Evolutionary conservation across 2,797 vertebrate species (phyloP).

Genomic region (Oreonectes daqikongensis): DNA sequence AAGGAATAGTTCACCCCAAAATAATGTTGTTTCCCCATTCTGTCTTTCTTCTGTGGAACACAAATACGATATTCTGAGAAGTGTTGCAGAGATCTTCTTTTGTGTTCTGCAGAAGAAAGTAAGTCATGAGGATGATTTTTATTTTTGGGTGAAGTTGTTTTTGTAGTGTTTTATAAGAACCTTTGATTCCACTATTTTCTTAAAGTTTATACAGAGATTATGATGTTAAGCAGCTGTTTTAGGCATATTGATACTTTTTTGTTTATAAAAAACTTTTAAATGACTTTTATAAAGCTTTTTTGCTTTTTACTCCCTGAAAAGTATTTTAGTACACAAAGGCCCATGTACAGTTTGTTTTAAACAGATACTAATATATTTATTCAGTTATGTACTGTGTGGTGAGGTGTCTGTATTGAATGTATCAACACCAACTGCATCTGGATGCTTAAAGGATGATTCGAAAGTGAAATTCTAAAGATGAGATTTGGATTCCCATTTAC

Average conservation of each 20-base stretch:
- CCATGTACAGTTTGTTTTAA: constrained; percentile 88
- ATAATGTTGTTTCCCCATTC: not conserved
- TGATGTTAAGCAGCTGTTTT: constrained; percentile 70
- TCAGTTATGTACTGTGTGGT: constrained; percentile 47
- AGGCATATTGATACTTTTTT: constrained; percentile 63
- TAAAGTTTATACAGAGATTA: constrained; percentile 68
- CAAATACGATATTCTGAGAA: not conserved
- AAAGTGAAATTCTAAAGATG: not conserved
- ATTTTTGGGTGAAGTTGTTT: constrained; percentile 10
- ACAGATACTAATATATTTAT: constrained; percentile 92
- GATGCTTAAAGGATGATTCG: not conserved
- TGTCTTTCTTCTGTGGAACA: not conserved
- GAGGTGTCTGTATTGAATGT: constrained; percentile 61
- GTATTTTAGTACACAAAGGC: constrained; percentile 80
- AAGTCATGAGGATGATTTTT: not conserved
- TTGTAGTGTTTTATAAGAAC: constrained; percentile 44
- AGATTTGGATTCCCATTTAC: not conserved
- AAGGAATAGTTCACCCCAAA: not conserved
- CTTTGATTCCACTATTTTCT: constrained; percentile 58
- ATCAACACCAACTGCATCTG: constrained; percentile 34
- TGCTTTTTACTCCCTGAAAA: constrained; percentile 66
- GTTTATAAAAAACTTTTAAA: too few relatives aligned
- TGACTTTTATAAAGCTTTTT: constrained; percentile 53
- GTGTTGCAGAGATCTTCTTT: not conserved
- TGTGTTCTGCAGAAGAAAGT: too few relatives aligned